A percentile compares a stretch with the other conserved stretches of the same genome.
phyloP scores from a whole-genome alignment of 1,140 invertebrate genomes.

The Drosophila tani region DNA sequence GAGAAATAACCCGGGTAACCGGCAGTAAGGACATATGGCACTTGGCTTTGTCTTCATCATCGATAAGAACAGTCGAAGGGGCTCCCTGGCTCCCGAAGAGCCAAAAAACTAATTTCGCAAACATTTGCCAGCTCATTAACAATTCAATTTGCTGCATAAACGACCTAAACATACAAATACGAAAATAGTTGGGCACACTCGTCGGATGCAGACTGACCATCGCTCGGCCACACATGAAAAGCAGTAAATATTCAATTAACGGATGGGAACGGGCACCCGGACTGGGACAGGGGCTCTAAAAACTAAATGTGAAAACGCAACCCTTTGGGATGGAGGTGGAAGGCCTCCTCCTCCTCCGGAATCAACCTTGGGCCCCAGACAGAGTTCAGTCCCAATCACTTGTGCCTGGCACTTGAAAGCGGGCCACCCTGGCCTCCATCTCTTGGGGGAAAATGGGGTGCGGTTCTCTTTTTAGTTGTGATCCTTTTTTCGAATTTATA shows the following conservation, averaged over 20 bases:
- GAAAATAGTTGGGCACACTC: slow-evolving; percentile 30
- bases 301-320: slow-evolving; percentile 54
- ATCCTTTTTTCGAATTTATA: slow-evolving; percentile 6
- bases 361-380: slow-evolving; percentile 30
- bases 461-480: slow-evolving; percentile 7
- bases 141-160: slow-evolving; percentile 82
- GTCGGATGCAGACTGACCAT: slow-evolving; percentile 39
- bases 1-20: slow-evolving; percentile 7
- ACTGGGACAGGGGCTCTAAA: slow-evolving; percentile 15
- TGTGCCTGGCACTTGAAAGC: slow-evolving; percentile 53
- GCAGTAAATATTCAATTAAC: slow-evolving; percentile 81
- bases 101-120: slow-evolving; percentile 67
- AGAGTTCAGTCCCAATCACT: slow-evolving; percentile 31
- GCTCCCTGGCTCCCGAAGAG: neutral
- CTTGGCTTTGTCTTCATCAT: slow-evolving; percentile 27
- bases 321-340: slow-evolving; percentile 42
- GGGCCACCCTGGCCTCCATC: neutral
- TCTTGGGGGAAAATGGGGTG: neutral
- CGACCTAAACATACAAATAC: slow-evolving; percentile 74
- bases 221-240: slow-evolving; percentile 40
- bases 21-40: slow-evolving; percentile 12
- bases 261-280: neutral
- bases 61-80: slow-evolving; percentile 8
- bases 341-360: neutral
- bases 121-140: slow-evolving; percentile 80